A percentile compares a stretch with the other conserved stretches of the same genome.
These are phyloP conservation scores for Agrotis ipsilon DNA, from an alignment of 2,888 invertebrate genomes.

Conservation along the genomic window DNA sequence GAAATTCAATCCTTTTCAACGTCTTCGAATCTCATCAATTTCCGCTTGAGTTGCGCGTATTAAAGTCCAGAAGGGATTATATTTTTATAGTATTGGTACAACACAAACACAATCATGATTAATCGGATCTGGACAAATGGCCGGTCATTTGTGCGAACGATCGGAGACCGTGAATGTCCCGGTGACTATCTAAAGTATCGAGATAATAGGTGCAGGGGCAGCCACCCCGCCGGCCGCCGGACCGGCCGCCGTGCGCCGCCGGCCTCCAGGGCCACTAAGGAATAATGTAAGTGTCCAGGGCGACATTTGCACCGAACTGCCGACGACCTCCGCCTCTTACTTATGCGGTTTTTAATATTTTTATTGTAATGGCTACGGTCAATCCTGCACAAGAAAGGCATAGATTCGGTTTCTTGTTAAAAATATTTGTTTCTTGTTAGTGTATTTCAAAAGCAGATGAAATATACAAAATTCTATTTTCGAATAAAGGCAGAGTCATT, in stretches of 20 bases:
- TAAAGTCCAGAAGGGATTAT: slow-evolving; percentile 81
- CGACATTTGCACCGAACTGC: slow-evolving; percentile 91
- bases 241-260: slow-evolving; percentile 67
- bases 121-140: slow-evolving; percentile 90
- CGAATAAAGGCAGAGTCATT: too few species aligned
- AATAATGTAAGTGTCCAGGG: slow-evolving; percentile 90
- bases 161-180: slow-evolving; percentile 85
- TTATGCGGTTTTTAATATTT: slow-evolving; percentile 92
- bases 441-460: background rate
- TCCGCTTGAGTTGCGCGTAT: slow-evolving; percentile 73
- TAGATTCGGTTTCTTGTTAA: slow-evolving; percentile 62
- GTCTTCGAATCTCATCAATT: slow-evolving; percentile 69
- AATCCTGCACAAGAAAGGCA: slow-evolving; percentile 72
- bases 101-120: slow-evolving; percentile 89
- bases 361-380: slow-evolving; percentile 92
- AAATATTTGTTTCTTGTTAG: background rate
- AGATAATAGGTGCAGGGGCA: slow-evolving; percentile 89
- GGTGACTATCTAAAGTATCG: slow-evolving; percentile 90
- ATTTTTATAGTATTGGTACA: slow-evolving; percentile 83
- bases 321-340: slow-evolving; percentile 90
- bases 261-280: slow-evolving; percentile 78
- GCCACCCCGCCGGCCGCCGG: slow-evolving; percentile 60
- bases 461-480: background rate
- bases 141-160: slow-evolving; percentile 88
- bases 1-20: slow-evolving; percentile 85